These are phyloP conservation scores for Oryzias dopingdopingensis DNA, from an alignment of 2,797 vertebrate species.

Conservation along the genomic window DNA sequence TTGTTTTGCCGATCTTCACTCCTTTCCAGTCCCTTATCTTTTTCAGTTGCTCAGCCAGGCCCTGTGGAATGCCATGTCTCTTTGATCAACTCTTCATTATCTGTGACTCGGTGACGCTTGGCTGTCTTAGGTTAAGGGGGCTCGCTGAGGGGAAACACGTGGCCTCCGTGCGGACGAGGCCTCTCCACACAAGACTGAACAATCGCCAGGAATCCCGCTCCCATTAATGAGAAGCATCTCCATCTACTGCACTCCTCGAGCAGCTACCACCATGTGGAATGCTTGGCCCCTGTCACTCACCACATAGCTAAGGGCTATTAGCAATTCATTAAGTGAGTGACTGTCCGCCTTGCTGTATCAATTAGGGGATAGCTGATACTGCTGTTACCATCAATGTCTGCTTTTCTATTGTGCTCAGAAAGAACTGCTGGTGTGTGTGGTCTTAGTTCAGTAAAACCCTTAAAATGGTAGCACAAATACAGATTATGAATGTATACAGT, in stretches of 20 bases:
- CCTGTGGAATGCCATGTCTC: constrained; percentile 63
- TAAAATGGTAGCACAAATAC: constrained; percentile 20
- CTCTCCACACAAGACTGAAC: constrained; percentile 67
- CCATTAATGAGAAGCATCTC: constrained; percentile 75
- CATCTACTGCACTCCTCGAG: constrained; percentile 49
- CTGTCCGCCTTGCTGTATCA: constrained; percentile 70
- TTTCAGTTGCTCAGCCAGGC: constrained; percentile 59
- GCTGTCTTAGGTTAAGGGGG: constrained; percentile 44
- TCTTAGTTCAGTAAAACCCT: constrained; percentile 18
- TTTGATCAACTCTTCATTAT: constrained; percentile 77
- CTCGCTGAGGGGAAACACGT: constrained; percentile 43
- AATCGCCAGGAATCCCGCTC: constrained; percentile 70
- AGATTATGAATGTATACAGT: background rate
- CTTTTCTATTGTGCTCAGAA: constrained; percentile 37
- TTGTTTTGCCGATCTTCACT: constrained; percentile 32
- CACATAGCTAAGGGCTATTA: constrained; percentile 70
- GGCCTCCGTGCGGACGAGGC: constrained; percentile 55
- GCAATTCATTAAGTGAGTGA: constrained; percentile 70
- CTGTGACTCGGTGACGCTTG: constrained; percentile 53
- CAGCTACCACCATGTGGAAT: constrained; percentile 69
- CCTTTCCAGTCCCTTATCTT: constrained; percentile 20
- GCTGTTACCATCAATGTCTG: constrained; percentile 65
- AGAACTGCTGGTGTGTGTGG: constrained; percentile 37
- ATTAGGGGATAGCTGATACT: constrained; percentile 80
- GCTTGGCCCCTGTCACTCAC: constrained; percentile 66